Evolutionary conservation across 2,797 vertebrate species (phyloP), one percentile per base, ranked within the genome.

Genomic region (Sebastes matsubarae): DNA sequence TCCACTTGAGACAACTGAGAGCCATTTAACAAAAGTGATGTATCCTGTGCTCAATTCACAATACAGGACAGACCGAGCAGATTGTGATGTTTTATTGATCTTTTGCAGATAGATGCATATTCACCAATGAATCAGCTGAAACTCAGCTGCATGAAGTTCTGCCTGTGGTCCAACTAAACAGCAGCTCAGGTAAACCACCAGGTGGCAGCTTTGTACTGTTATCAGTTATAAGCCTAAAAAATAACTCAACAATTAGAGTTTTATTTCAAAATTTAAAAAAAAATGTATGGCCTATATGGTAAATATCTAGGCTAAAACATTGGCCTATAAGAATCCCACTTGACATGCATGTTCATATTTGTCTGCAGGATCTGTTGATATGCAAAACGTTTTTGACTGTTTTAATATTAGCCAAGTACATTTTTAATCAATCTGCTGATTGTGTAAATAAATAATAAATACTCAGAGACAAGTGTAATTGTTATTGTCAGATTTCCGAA

Each of bases 51-150:
- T 57, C 16, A 50, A 18, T 50, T 50, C 46, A 50, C 46, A 50
- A 50, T 8, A 50, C 46, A 50, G 8, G 18, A 0, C 18, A 20
- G 18, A 42, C 13, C 0, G 0, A 42, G 38, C 38, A 42, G 38
- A 42, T 42, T 42, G 0, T 57, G 10, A 57, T 57, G 54, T 57
- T 12, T 25, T 24, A 14, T 16, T 36, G 6, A 64, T 24, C 20
- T 24, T 18, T 22, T 63, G 30, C 6, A 64, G 24, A 64, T 14
- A 36, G n/a, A 25, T 34, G 65, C 25, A 50, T 60, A 14, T 16
- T 2, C 10, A 6, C 30, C 0, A 2, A 59, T 20, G 13, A 42
- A 24, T 9, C 14, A 18, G 36, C 38, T 32, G 29, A 32, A 30
- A 58, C 14, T 34, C 10, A 38, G 36, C 36, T 32, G 29, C 46